phyloP scores from a whole-genome alignment of 2,888 invertebrate genomes.

The Allolobophora icterica region DNA sequence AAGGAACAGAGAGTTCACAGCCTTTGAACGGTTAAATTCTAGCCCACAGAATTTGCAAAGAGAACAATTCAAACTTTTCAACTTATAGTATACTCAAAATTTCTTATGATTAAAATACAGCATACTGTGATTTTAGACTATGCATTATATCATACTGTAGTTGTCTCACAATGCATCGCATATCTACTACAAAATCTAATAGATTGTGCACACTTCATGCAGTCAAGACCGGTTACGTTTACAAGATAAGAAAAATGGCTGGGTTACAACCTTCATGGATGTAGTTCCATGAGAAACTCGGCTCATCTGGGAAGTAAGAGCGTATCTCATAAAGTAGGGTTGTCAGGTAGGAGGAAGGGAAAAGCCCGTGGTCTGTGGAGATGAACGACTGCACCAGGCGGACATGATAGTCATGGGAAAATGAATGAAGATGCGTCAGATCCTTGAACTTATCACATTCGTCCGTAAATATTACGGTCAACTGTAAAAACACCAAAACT shows the following conservation, averaged over 20 bases:
- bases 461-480: slow-evolving; percentile 57
- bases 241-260: background rate
- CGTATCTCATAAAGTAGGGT: slow-evolving; percentile 76
- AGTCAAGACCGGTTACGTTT: background rate
- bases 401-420: slow-evolving; percentile 79
- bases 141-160: background rate
- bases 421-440: slow-evolving; percentile 78
- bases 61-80: too few species aligned
- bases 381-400: slow-evolving; percentile 73
- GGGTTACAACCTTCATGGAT: slow-evolving; percentile 73
- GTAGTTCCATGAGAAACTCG: slow-evolving; percentile 78
- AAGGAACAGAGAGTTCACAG: too few species aligned
- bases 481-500: slow-evolving; percentile 40
- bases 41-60: too few species aligned
- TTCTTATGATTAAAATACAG: background rate
- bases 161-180: background rate
- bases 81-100: background rate
- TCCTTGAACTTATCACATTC: slow-evolving; percentile 74
- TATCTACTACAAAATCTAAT: background rate
- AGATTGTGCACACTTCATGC: background rate
- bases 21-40: too few species aligned
- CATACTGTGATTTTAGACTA: background rate
- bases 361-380: background rate
- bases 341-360: slow-evolving; percentile 28
- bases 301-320: slow-evolving; percentile 79